These are phyloP conservation scores for Epizoanthus stellaris DNA, from an alignment of 92 coral and sea anemone genomes.

Conservation along the genomic window DNA sequence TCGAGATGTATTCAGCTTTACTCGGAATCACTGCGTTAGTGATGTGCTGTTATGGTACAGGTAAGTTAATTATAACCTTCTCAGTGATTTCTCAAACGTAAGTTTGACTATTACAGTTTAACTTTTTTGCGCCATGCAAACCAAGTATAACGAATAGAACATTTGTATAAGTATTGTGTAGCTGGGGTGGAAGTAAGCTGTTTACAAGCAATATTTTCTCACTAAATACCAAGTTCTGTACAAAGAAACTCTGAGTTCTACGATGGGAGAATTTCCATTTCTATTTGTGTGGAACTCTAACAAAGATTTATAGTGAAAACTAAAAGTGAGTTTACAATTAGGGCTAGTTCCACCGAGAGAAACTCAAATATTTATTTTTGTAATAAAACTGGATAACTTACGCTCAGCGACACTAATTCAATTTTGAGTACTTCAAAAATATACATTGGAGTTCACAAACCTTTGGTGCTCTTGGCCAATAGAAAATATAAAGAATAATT, in stretches of 20 bases:
- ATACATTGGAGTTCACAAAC: not conserved
- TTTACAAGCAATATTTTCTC: not conserved
- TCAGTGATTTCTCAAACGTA: not conserved
- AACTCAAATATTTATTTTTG: slow-evolving; percentile 13
- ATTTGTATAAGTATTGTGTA: not conserved
- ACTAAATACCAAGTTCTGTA: not conserved
- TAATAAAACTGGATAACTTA: not conserved
- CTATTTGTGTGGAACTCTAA: not conserved
- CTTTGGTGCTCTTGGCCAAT: not conserved
- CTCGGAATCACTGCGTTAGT: not conserved
- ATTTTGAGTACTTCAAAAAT: slow-evolving; percentile 14
- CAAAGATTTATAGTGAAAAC: not conserved
- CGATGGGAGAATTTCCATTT: not conserved
- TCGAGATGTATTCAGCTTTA: not conserved
- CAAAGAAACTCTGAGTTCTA: not conserved
- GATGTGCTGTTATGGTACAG: not conserved
- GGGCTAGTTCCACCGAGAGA: not conserved
- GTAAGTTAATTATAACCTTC: not conserved
- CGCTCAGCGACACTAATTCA: not conserved
- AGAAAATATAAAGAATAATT: not conserved
- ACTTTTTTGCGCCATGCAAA: not conserved
- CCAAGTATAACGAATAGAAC: not conserved
- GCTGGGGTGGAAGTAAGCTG: not conserved
- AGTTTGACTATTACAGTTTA: not conserved
- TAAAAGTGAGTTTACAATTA: not conserved